These are phyloP conservation scores for Macrotus californicus DNA, from an alignment of 2,113 vertebrate species.

Conservation along the genomic window DNA sequence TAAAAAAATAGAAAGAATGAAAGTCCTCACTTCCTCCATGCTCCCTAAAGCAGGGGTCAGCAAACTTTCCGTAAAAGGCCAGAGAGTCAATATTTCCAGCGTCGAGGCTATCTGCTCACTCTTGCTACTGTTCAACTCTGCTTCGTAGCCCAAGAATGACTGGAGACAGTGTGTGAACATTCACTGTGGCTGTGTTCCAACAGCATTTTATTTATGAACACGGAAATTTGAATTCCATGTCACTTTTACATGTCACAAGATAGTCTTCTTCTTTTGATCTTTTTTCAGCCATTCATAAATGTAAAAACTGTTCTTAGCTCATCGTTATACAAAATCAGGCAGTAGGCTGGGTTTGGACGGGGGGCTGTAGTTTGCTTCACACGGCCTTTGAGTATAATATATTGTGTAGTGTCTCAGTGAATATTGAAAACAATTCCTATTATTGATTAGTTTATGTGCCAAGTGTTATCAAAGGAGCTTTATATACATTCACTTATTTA, in stretches of 20 bases:
- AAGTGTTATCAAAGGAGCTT: background rate
- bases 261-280: background rate
- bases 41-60: too few species aligned
- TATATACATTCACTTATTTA: background rate
- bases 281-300: background rate
- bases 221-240: background rate
- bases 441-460: background rate
- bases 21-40: background rate
- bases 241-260: background rate
- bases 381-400: background rate
- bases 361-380: background rate
- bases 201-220: background rate
- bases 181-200: background rate
- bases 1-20: background rate
- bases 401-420: background rate
- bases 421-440: background rate
- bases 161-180: background rate
- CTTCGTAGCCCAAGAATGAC: background rate
- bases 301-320: background rate
- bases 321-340: background rate
- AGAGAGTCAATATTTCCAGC: background rate
- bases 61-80: background rate
- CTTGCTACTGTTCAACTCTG: background rate
- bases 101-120: background rate
- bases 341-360: background rate